phyloP scores from a whole-genome alignment of 2,888 invertebrate genomes.

The Phoenoteleia sp. region DNA sequence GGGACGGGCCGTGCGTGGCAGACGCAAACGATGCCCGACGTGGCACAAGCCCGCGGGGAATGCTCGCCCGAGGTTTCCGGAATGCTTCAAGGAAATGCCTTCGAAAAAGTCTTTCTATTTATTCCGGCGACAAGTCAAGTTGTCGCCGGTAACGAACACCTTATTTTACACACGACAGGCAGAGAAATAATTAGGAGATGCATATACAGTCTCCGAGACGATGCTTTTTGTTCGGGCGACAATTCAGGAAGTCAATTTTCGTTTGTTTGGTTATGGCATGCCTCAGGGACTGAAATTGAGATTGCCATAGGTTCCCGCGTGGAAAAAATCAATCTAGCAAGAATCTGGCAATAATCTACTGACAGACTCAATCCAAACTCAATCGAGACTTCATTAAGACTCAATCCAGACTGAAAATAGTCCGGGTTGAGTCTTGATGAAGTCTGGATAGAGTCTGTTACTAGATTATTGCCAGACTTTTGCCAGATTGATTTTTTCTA shows the following conservation, averaged over 20 bases:
- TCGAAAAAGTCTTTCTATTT: constrained; percentile 44
- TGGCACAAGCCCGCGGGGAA: constrained; percentile 60
- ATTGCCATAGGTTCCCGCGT: too few relatives aligned
- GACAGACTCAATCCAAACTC: too few relatives aligned
- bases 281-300: too few relatives aligned
- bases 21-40: constrained; percentile 57
- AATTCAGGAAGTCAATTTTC: background rate
- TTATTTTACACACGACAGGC: background rate
- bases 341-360: too few relatives aligned
- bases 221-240: background rate
- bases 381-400: too few relatives aligned
- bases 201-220: background rate
- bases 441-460: too few relatives aligned
- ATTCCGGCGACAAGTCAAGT: constrained; percentile 7
- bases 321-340: too few relatives aligned
- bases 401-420: too few relatives aligned
- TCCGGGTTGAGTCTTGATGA: too few relatives aligned
- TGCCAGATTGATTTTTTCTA: too few relatives aligned
- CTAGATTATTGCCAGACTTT: too few relatives aligned
- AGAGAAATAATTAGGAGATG: constrained; percentile 29
- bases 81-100: constrained; percentile 55
- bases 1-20: constrained; percentile 36
- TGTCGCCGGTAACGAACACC: constrained; percentile 10
- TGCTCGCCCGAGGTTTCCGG: constrained; percentile 41
- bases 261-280: background rate